Evolutionary conservation across 92 coral and sea anemone species (phyloP), one percentile per base, ranked within the genome.

Genomic region (Anthopleura xanthogrammica): DNA sequence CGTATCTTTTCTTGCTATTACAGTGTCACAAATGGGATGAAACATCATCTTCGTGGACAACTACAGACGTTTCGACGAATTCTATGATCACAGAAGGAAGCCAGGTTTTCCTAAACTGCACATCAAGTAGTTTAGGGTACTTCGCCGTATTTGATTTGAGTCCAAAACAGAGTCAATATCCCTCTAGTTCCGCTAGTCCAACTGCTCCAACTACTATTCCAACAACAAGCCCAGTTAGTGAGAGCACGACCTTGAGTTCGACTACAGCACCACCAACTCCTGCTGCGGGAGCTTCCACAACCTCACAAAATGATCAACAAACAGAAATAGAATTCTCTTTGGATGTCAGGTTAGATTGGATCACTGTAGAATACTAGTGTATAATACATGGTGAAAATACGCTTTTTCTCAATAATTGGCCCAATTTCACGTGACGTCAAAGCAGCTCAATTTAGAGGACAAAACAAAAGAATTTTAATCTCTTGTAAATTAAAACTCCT

Each of bases 1-100:
- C 39, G 3, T 78, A n/a, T 78, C 16, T 3, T 22, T 46, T 19
- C 52, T 7, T 76, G 7, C 36, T 22, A 19, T 50, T 82, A 12
- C 72, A 95, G 98, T 95, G 98, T 74, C 86, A 90, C 29, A 64
- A 65, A 17, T 95, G 98, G 98, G 90, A 93, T 82, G 82, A 72
- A 12, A 65, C 75, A 13, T 36, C 85, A 2, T 76, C 85, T 20
- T 82, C 88, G 12, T 95, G 98, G 98, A 85, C 88, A 11, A 75
- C 81, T 14, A 84, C 88, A 56, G 93, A 81, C 16, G 82, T 89
- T 52, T 54, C 86, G 29, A 86, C 97, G 52, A 80, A 73, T 41
- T 14, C 77, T 20, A 72, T 24, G 29, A 83, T 46, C 57, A 36
- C 29, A 58, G 84, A 77, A 19, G 29, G 29, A 62, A 62, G 29